Evolutionary conservation across 2,113 vertebrate species (phyloP), one percentile per base, ranked within the genome.

Genomic region (Lasiurus borealis): DNA sequence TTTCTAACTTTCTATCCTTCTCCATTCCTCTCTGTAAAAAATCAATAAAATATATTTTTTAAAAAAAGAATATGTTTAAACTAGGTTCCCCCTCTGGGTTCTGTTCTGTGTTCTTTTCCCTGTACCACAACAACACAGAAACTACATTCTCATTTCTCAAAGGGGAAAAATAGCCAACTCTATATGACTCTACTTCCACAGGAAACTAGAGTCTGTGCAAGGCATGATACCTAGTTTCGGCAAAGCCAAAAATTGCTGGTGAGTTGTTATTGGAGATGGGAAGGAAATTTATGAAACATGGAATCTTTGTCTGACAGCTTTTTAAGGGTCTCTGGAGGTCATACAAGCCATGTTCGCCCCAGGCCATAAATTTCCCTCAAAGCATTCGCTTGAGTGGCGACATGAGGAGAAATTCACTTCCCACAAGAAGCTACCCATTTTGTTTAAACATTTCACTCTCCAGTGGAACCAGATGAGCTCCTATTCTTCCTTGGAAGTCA

Each of bases 171-270:
- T 21, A 19, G 27, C 2, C 57, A 64, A 90, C 88, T 94, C 78
- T 88, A 19, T 81, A 50, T 1, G 31, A 64, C 15, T 75, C 54
- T 15, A 75, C 15, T 92, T 73, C 78, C 57, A 88, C 18, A 83
- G 75, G 50, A 94, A 94, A 86, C 83, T 57, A 78, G 34, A 64
- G 88, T 96, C 88, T 85, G 64, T 69, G 54, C 82, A n/a, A 10
- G 3, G 31, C 27, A 77, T 48, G 36, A 54, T 21, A 91, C 25
- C 40, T 69, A 48, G 66, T 85, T 95, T 88, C 31, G 31, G 23
- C 46, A 78, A 68, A 19, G 46, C 66, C 83, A 83, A 78, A 95
- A 85, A 86, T n/a, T 36, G 40, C 50, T 83, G n/a, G 4, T 13
- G 34, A 71, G 29, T 57, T 90, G 44, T 84, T 84, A 85, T n/a